A percentile compares a stretch with the other conserved stretches of the same genome.
These are phyloP conservation scores for Lethrus apterus DNA, from an alignment of 1,140 invertebrate genomes.

Conservation along the genomic window DNA sequence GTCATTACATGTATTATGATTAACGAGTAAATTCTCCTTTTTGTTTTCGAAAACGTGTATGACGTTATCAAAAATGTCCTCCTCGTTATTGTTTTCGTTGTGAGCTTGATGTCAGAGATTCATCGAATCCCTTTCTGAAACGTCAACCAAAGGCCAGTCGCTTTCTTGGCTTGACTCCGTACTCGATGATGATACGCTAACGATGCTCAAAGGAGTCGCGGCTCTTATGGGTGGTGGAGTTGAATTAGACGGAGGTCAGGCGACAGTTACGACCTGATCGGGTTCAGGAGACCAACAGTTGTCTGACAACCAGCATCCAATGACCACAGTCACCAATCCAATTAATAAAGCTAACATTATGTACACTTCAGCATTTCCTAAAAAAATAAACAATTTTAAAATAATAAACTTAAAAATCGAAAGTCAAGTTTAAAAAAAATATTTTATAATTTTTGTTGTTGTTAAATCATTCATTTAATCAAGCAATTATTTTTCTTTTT, in stretches of 20 bases:
- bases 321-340: conserved; percentile 60
- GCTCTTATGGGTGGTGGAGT: conserved; percentile 32
- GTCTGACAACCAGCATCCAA: conserved; percentile 66
- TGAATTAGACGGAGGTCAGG: conserved; percentile 54
- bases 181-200: conserved; percentile 20
- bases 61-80: conserved; percentile 13
- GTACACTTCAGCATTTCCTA: conserved; percentile 65
- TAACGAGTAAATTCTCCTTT: conserved; percentile 7
- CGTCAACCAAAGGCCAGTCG: conserved; percentile 38
- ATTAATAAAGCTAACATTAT: conserved; percentile 63
- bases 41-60: conserved; percentile 14
- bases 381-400: too few relatives aligned
- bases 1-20: conserved; percentile 7
- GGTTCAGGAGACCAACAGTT: conserved; percentile 68
- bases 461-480: too few relatives aligned
- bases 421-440: too few relatives aligned
- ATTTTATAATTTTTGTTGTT: too few relatives aligned
- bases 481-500: too few relatives aligned
- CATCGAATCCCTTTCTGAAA: conserved; percentile 32
- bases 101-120: conserved; percentile 38
- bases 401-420: too few relatives aligned
- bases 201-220: conserved; percentile 22
- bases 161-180: conserved; percentile 34
- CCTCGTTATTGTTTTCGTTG: conserved; percentile 30
- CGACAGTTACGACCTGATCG: conserved; percentile 54